Percentiles rank a stretch among this genome's conserved stretches.
phyloP scores from a whole-genome alignment of 2,888 invertebrate species.

The Cantharis rustica region DNA sequence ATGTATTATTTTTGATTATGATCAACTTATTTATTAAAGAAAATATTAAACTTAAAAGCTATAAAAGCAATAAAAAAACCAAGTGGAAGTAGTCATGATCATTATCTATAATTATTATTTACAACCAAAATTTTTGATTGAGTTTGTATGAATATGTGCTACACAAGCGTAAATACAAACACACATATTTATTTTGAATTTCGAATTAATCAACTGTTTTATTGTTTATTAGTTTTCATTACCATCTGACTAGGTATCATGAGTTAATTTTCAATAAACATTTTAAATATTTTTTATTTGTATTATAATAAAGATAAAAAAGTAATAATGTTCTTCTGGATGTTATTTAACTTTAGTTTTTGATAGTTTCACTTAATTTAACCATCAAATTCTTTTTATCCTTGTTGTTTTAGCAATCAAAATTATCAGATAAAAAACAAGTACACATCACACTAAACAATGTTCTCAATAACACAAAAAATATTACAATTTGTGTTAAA shows the following conservation, averaged over 20 bases:
- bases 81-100: not conserved
- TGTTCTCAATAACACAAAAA: not conserved
- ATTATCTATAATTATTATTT: not conserved
- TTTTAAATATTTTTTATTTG: not conserved
- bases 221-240: not conserved
- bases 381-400: not conserved
- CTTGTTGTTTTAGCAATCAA: not conserved
- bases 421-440: not conserved
- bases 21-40: not conserved
- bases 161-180: not conserved
- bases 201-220: not conserved
- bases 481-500: not conserved
- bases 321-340: not conserved
- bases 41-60: not conserved
- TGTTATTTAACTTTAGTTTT: not conserved
- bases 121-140: not conserved
- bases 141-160: not conserved
- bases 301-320: not conserved
- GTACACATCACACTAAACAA: not conserved
- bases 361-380: not conserved
- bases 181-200: not conserved
- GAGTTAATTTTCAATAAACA: not conserved
- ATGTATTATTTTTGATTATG: not conserved
- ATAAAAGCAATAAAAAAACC: not conserved
- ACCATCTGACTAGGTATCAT: not conserved